Evolutionary conservation across 2,888 invertebrate species (phyloP), one percentile per base, ranked within the genome.

Genomic region (Melanargia galathea): DNA sequence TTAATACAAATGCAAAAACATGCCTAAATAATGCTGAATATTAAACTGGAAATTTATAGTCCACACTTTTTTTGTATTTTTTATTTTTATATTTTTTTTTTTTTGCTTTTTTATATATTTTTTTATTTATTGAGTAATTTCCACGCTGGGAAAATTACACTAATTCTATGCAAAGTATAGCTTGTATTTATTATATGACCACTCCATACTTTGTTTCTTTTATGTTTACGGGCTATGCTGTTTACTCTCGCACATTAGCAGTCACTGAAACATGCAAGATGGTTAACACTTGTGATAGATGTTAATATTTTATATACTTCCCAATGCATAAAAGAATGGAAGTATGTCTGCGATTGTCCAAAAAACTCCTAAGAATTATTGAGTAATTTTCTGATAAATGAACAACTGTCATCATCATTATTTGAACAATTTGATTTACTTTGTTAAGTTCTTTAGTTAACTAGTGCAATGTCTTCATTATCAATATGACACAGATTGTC

Each of bases 81-180:
- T 82, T 80, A 76, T 73, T 74, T 74, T 35, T 58, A 10, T 58
- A 10, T 35, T n/a, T 35, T 35, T 58, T 46, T 58, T 58, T 58
- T 58, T 48, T 30, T 76, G 75, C 77, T 77, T 77, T 76, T 80
- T 75, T 76, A 75, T 79, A 80, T 76, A 79, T 75, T 80, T 76
- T 72, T 69, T 74, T 75, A 79, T 79, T 81, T 80, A 80, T 81
- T 80, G 79, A 91, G 90, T 92, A 90, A 91, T 91, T 92, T 92
- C 90, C 92, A 92, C 92, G 92, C 92, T 93, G 93, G 95, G 95
- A 95, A 95, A 95, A 95, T 94, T 94, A 94, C 95, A 95, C 95
- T 95, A 95, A 94, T 95, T 95, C 95, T 95, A 96, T 96, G 96
- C 96, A 96, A 96, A 96, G 96, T 96, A 96, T 96, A 96, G 96